phyloP scores from a whole-genome alignment of 1,140 invertebrate species.

The Octopus sinensis region DNA sequence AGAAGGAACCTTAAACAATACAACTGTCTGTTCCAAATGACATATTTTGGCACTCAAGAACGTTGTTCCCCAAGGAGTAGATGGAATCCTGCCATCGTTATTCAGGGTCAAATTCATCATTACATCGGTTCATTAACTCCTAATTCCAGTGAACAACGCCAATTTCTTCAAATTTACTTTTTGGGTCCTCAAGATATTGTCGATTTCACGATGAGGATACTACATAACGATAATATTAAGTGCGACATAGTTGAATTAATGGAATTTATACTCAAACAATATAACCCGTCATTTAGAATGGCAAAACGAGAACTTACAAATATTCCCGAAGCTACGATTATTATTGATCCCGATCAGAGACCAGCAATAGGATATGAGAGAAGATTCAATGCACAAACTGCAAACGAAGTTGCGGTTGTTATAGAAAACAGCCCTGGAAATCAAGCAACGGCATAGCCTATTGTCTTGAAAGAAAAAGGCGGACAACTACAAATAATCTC shows the following conservation, averaged over 20 bases:
- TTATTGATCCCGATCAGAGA: neutral
- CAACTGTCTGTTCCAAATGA: conserved; percentile 1
- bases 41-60: neutral
- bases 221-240: neutral
- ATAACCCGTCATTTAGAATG: conserved; percentile 4
- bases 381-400: conserved; percentile 4
- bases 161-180: conserved; percentile 5
- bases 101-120: conserved; percentile 7
- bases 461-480: conserved; percentile 1
- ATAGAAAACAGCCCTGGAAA: neutral
- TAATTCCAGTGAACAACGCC: neutral
- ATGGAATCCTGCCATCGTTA: neutral
- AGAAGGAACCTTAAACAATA: conserved; percentile 4
- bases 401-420: neutral
- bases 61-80: neutral
- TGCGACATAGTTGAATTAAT: neutral
- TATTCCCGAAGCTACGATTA: neutral
- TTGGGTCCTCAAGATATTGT: neutral
- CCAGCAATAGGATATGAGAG: neutral
- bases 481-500: neutral
- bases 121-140: neutral
- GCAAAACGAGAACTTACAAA: neutral
- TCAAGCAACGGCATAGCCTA: neutral
- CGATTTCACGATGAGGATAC: neutral
- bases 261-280: neutral